Conservation (phyloP, 2,797 vertebrate genomes). For the Tapera naevia region DNA sequence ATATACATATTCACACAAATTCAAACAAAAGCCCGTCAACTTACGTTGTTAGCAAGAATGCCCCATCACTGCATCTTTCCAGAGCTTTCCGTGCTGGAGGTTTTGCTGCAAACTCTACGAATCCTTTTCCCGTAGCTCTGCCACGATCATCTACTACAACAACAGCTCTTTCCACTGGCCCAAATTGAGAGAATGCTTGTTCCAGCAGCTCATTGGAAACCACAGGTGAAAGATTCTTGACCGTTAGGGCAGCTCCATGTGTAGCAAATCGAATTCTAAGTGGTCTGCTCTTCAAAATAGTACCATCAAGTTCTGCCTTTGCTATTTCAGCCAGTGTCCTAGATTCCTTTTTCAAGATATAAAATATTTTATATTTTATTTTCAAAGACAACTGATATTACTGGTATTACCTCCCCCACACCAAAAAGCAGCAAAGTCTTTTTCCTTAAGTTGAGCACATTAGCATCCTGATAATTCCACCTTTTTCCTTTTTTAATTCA, state of each 20-base stretch:
- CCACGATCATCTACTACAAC: slow-evolving; percentile 95
- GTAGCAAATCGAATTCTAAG: slow-evolving; percentile 94
- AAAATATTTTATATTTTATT: slow-evolving; percentile 23
- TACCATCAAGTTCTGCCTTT: slow-evolving; percentile 94
- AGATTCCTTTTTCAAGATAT: slow-evolving; percentile 85
- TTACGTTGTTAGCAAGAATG: slow-evolving; percentile 95
- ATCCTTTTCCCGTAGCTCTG: slow-evolving; percentile 90
- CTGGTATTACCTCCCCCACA: not conserved
- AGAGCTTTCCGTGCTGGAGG: slow-evolving; percentile 92
- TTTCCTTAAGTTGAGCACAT: not conserved
- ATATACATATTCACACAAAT: not conserved
- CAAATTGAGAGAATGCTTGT: slow-evolving; percentile 94
- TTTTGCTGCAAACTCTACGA: slow-evolving; percentile 95
- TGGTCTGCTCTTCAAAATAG: slow-evolving; percentile 88
- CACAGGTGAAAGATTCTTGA: slow-evolving; percentile 92
- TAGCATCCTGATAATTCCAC: not conserved
- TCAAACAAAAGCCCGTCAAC: slow-evolving; percentile 40
- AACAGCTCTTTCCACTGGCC: slow-evolving; percentile 91
- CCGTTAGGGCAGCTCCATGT: slow-evolving; percentile 89
- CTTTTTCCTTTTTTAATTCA: no score
- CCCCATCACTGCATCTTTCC: slow-evolving; percentile 93
- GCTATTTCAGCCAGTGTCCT: slow-evolving; percentile 95
- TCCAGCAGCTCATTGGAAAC: slow-evolving; percentile 97
- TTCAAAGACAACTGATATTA: not conserved
- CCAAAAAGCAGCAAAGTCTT: fast-evolving